A percentile compares a stretch with the other conserved stretches of the same genome.
phyloP scores from a whole-genome alignment of 2,888 invertebrate species.

The Cosmia pyralina region DNA sequence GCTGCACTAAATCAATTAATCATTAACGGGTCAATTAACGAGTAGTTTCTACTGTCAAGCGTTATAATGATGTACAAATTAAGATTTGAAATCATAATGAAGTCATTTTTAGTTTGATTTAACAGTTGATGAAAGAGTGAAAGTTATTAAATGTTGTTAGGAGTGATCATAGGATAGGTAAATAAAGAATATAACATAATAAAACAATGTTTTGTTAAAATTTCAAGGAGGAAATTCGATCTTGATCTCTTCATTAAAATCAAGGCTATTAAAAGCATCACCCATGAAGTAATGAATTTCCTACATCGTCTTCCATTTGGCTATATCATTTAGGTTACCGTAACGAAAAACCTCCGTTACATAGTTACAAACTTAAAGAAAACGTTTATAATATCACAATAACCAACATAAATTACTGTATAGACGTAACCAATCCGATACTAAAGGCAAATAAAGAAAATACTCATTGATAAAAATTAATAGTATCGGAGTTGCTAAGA shows the following conservation, averaged over 20 bases:
- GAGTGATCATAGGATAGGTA: background rate
- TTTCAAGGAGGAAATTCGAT: background rate
- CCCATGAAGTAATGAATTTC: background rate
- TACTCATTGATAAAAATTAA: constrained; percentile 49
- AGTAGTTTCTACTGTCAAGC: constrained; percentile 42
- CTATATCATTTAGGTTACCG: background rate
- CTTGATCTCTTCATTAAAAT: background rate
- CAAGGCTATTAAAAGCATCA: background rate
- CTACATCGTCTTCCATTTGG: background rate
- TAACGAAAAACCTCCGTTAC: background rate
- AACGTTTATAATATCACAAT: constrained; percentile 7
- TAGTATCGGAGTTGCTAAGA: constrained; percentile 48
- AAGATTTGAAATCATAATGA: constrained; percentile 19
- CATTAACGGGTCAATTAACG: constrained; percentile 51
- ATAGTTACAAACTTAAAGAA: background rate
- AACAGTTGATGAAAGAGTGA: constrained; percentile 30
- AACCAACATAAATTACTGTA: constrained; percentile 25
- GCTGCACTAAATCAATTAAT: constrained; percentile 54
- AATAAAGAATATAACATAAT: background rate
- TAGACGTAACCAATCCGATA: constrained; percentile 26
- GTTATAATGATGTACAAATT: constrained; percentile 48
- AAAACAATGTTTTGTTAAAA: background rate
- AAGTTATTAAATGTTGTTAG: constrained; percentile 10
- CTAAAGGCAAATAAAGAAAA: constrained; percentile 40
- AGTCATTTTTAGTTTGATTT: constrained; percentile 10